A percentile compares a stretch with the other conserved stretches of the same genome.
These are phyloP conservation scores for Heliocidaris erythrogramma DNA, from an alignment of 35 echinoderm and acorn worm species.

Conservation along the genomic window DNA sequence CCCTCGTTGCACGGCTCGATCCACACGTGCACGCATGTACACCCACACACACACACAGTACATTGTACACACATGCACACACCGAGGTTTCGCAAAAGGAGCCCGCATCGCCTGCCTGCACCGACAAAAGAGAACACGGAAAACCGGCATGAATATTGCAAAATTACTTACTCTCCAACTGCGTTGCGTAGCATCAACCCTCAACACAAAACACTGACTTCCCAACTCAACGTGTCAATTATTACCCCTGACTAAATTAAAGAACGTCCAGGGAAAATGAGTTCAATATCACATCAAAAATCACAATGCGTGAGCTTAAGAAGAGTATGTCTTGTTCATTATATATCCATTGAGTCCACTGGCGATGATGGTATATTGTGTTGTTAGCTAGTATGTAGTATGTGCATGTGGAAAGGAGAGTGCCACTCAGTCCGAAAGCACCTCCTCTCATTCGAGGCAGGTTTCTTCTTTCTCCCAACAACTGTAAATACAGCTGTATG, in stretches of 20 bases:
- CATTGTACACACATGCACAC: neutral
- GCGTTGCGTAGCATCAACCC: neutral
- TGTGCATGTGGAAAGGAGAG: no score
- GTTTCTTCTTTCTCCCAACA: no score
- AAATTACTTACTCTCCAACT: neutral
- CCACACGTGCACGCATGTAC: neutral
- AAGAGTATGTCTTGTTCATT: neutral
- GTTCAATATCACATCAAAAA: neutral
- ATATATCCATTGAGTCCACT: neutral
- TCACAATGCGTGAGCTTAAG: neutral
- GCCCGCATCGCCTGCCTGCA: neutral
- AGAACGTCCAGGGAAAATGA: neutral
- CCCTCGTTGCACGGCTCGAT: neutral
- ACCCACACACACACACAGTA: neutral
- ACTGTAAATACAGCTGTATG: no score
- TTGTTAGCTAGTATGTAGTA: neutral
- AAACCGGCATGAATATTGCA: conserved; percentile 10
- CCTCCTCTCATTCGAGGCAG: neutral
- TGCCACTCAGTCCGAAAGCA: neutral
- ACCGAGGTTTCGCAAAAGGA: neutral
- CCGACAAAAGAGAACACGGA: neutral
- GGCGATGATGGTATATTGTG: neutral
- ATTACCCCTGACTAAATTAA: neutral
- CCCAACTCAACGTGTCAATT: neutral
- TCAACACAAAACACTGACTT: neutral